Conservation (phyloP, 2,113 vertebrate genomes). For the Muntiacus reevesi region DNA sequence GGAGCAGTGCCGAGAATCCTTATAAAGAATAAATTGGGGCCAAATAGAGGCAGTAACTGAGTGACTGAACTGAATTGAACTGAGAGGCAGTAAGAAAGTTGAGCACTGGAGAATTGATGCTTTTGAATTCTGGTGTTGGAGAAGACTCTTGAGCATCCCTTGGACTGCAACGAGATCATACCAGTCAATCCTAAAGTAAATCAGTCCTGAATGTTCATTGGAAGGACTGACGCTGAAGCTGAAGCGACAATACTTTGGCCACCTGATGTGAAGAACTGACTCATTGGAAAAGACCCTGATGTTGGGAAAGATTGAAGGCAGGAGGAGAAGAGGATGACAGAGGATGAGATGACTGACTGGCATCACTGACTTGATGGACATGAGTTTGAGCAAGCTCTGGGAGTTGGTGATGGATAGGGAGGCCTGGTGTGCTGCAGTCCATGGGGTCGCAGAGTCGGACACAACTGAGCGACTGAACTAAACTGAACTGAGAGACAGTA, state of each 20-base stretch:
- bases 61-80: too few relatives aligned
- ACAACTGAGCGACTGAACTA: neutral
- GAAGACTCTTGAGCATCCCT: neutral
- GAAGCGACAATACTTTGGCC: neutral
- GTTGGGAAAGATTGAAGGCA: neutral
- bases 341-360: neutral
- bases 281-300: neutral
- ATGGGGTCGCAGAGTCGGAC: fast-evolving
- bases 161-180: neutral
- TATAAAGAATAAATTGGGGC: neutral
- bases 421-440: neutral
- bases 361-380: fast-evolving
- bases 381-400: neutral
- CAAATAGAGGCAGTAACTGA: neutral
- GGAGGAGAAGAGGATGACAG: neutral
- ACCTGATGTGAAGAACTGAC: neutral
- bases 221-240: neutral
- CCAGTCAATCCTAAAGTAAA: neutral
- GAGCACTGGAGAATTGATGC: neutral
- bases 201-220: neutral
- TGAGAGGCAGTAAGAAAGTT: neutral
- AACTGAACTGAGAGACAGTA: neutral
- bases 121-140: neutral
- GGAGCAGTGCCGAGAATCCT: neutral
- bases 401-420: neutral